A percentile compares a stretch with the other conserved stretches of the same genome.
phyloP scores from a whole-genome alignment of 2,113 vertebrate genomes.

The Psittacara wagleri region DNA sequence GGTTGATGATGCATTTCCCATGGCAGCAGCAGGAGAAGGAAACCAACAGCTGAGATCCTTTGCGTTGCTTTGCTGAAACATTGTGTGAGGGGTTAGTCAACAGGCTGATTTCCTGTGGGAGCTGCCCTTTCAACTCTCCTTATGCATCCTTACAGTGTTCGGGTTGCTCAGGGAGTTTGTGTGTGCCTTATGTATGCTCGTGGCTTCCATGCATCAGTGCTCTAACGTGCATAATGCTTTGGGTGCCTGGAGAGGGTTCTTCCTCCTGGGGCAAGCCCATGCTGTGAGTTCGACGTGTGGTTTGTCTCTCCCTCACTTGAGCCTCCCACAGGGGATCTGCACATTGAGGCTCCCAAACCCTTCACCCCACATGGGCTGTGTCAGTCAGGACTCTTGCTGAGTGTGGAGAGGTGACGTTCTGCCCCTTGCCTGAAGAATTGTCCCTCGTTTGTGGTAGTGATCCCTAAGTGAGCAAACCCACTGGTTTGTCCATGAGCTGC shows the following conservation, averaged over 20 bases:
- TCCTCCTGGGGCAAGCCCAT: background rate
- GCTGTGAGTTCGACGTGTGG: accelerated
- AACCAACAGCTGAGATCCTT: background rate
- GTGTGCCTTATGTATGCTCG: background rate
- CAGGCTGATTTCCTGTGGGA: background rate
- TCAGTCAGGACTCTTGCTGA: background rate
- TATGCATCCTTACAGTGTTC: background rate
- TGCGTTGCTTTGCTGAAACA: background rate
- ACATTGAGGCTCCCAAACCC: background rate
- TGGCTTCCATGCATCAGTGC: background rate
- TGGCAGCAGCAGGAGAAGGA: background rate
- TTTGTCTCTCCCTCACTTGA: background rate
- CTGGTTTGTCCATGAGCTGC: accelerated
- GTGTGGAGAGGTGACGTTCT: background rate
- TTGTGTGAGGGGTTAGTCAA: background rate
- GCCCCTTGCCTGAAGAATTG: background rate
- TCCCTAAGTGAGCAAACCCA: background rate
- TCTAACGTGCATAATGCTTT: background rate
- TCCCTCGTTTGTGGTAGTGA: background rate
- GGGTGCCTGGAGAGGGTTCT: background rate
- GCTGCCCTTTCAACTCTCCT: background rate
- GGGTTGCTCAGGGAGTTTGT: background rate
- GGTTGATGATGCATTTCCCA: background rate
- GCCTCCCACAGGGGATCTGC: background rate
- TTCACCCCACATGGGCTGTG: background rate